Conservation (phyloP, 1,140 invertebrate genomes). For the Acromyrmex echinatior region DNA sequence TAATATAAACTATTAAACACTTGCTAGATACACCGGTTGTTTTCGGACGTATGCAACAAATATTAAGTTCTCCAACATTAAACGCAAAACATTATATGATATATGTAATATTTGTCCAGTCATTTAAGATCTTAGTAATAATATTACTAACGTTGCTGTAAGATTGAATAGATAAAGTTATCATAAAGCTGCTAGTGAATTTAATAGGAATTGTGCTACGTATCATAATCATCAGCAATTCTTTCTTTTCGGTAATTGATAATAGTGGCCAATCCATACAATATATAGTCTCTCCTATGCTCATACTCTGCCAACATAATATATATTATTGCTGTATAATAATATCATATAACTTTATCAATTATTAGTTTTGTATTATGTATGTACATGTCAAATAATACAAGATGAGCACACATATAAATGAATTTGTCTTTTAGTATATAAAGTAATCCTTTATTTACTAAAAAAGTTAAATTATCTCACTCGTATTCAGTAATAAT, state of each 20-base stretch:
- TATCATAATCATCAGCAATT: conserved; percentile 50
- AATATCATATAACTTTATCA: no score
- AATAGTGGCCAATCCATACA: conserved; percentile 25
- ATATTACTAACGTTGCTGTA: conserved; percentile 18
- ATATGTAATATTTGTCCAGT: no score
- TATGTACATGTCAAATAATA: no score
- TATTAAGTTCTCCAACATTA: neutral
- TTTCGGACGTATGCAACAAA: neutral
- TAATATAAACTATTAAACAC: neutral
- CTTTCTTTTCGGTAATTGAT: neutral
- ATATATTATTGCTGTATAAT: neutral
- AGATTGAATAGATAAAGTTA: conserved; percentile 47
- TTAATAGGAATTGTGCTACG: conserved; percentile 54
- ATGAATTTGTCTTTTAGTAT: no score
- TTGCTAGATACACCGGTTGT: neutral
- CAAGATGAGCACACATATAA: no score
- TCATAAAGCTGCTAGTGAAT: conserved; percentile 50
- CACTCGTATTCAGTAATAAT: no score
- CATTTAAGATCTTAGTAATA: neutral
- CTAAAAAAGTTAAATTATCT: no score
- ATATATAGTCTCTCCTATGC: conserved; percentile 23
- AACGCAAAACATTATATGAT: no score
- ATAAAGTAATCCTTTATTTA: no score
- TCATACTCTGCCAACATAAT: neutral
- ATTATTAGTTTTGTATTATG: no score